phyloP scores from a whole-genome alignment of 2,797 vertebrate species.

The Nyctibius grandis region DNA sequence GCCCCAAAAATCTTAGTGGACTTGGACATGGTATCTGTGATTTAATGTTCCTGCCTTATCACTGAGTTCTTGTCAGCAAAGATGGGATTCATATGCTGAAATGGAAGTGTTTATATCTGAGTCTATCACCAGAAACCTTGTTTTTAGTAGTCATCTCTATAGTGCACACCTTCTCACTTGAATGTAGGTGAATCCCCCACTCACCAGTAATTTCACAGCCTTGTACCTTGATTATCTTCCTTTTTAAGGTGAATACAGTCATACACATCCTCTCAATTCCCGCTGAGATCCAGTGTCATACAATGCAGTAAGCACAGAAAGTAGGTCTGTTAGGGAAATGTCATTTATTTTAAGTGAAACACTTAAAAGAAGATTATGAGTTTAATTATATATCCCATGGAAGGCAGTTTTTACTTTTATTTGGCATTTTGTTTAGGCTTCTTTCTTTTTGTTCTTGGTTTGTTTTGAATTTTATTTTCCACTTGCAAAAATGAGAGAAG shows the following conservation, averaged over 20 bases:
- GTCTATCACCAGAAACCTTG: not conserved
- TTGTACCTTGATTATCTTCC: not conserved
- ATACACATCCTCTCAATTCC: rapidly evolving
- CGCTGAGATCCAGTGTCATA: not conserved
- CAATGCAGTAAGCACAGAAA: not conserved
- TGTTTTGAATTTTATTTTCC: not conserved
- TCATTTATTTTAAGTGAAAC: not conserved
- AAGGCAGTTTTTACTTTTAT: not conserved
- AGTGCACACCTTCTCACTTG: not conserved
- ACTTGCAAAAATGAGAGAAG: not conserved
- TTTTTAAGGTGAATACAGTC: not conserved
- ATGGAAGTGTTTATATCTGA: rapidly evolving
- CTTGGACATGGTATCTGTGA: not conserved
- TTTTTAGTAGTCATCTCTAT: rapidly evolving
- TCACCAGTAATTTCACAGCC: not conserved
- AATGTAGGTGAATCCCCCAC: not conserved
- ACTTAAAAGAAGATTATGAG: not conserved
- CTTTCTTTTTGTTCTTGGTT: not conserved
- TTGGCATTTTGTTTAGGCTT: not conserved
- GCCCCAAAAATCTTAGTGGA: not conserved
- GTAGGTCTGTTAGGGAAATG: not conserved
- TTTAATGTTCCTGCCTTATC: not conserved
- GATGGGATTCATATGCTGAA: not conserved
- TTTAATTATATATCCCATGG: not conserved
- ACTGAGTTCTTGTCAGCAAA: not conserved